Conservation (phyloP, 2,888 invertebrate species). For the Amitus sp. region DNA sequence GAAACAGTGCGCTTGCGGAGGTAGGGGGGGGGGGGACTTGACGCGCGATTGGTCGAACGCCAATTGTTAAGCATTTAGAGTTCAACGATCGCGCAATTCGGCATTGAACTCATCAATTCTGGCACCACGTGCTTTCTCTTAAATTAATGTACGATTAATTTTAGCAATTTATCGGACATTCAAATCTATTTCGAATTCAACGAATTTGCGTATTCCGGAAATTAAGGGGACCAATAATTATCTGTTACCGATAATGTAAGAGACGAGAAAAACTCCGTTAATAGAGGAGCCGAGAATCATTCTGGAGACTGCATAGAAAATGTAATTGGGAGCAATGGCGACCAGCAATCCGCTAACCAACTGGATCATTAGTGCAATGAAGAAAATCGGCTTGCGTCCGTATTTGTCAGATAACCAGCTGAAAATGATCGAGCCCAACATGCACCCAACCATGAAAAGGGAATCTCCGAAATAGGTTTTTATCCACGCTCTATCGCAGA, state of each 20-base stretch:
- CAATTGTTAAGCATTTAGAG: too few species aligned
- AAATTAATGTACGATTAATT: too few species aligned
- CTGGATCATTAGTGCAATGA: constrained; percentile 76
- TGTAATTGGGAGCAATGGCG: constrained; percentile 75
- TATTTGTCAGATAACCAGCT: constrained; percentile 79
- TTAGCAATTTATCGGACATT: too few species aligned
- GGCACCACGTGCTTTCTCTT: too few species aligned
- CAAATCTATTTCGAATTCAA: too few species aligned
- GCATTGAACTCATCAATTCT: too few species aligned
- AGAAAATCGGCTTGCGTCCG: constrained; percentile 79
- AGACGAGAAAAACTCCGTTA: constrained; percentile 81
- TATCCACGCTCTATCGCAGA: constrained; percentile 73
- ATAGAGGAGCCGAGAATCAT: constrained; percentile 79
- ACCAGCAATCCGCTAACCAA: constrained; percentile 75
- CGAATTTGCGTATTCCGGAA: too few species aligned
- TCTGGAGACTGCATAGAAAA: constrained; percentile 74
- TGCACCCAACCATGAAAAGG: constrained; percentile 77
- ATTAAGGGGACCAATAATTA: too few species aligned
- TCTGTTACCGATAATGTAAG: constrained; percentile 82
- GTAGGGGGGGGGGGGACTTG: too few species aligned
- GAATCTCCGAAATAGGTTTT: constrained; percentile 75
- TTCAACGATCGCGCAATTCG: too few species aligned
- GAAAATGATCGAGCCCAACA: constrained; percentile 78
- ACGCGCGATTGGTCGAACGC: too few species aligned
- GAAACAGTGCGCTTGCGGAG: too few species aligned